Percentiles rank a stretch among this genome's conserved stretches.
phyloP scores from a whole-genome alignment of 2,797 vertebrate species.

The Sardinella longiceps region DNA sequence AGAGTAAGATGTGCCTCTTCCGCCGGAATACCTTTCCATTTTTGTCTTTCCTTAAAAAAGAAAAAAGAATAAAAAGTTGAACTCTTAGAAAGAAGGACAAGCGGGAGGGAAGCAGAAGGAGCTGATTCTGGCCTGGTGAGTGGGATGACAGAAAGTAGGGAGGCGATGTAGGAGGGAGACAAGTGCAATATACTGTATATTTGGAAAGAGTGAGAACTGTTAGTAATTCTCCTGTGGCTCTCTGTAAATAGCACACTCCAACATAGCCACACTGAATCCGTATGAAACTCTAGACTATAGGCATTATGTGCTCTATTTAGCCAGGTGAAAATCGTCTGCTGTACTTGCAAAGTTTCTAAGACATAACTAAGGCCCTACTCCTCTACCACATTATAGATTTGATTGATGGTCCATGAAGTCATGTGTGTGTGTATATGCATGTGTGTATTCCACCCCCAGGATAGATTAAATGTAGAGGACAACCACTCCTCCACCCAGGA shows the following conservation, averaged over 20 bases:
- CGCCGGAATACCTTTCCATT: conserved; percentile 60
- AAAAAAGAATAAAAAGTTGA: conserved; percentile 4
- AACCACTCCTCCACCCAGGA: too few relatives aligned
- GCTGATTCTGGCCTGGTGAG: conserved; percentile 91
- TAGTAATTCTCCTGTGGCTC: neutral
- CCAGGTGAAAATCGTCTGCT: neutral
- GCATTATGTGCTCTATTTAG: neutral
- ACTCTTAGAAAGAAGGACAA: conserved; percentile 56
- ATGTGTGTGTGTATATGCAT: neutral
- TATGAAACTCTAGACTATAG: neutral
- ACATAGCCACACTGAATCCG: neutral
- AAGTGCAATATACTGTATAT: neutral
- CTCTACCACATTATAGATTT: neutral
- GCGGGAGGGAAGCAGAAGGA: conserved; percentile 98
- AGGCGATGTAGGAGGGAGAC: neutral
- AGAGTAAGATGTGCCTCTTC: conserved; percentile 52
- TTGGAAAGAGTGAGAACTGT: neutral
- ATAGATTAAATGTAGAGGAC: too few relatives aligned
- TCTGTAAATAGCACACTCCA: neutral
- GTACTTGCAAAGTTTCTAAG: neutral
- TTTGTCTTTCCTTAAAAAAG: conserved; percentile 46
- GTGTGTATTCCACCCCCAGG: too few relatives aligned
- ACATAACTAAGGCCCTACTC: neutral
- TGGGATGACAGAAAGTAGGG: neutral
- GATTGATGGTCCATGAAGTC: neutral